These are phyloP conservation scores for Orientallactaga bullata DNA, from an alignment of 2,113 vertebrate genomes.

Conservation along the genomic window DNA sequence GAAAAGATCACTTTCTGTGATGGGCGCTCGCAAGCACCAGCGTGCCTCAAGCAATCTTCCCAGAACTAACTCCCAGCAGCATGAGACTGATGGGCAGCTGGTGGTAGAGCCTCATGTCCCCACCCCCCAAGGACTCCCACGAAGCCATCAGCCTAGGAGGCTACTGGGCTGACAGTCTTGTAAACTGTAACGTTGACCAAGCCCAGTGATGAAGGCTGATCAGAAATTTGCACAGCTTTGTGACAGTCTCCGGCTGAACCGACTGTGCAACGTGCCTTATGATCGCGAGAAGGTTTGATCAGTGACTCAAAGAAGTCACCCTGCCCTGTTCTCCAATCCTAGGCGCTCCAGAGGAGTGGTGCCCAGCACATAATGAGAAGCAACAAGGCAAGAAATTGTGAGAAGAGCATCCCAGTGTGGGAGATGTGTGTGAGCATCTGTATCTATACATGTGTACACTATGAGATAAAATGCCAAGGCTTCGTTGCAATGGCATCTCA, in stretches of 20 bases:
- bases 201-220: neutral
- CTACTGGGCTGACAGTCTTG: neutral
- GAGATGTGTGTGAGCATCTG: neutral
- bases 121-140: neutral
- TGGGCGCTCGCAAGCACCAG: neutral
- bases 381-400: neutral
- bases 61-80: neutral
- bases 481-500: neutral
- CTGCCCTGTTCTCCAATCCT: neutral
- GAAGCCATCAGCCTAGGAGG: neutral
- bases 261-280: neutral
- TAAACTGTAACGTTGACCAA: neutral
- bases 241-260: neutral
- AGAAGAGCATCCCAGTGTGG: neutral
- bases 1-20: neutral
- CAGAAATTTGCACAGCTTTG: neutral
- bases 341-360: neutral
- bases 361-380: neutral
- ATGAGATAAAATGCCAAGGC: neutral
- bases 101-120: neutral
- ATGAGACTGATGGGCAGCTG: neutral
- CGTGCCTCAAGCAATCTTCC: neutral
- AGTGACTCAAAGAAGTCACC: neutral
- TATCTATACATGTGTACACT: no score
- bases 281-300: neutral